These are phyloP conservation scores for Thelaira solivaga DNA, from an alignment of 2,888 invertebrate genomes.

Conservation along the genomic window DNA sequence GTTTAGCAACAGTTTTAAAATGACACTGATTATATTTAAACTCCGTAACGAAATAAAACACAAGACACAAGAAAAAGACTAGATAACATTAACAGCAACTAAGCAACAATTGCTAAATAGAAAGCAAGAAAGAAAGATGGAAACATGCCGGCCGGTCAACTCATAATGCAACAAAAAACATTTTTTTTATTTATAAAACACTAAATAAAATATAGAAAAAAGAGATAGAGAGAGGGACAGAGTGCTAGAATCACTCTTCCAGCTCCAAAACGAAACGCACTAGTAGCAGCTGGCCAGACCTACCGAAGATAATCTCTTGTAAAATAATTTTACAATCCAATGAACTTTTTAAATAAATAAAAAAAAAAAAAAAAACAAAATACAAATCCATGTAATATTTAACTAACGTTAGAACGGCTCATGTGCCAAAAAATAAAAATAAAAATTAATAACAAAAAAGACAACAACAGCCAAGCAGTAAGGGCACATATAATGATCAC, in stretches of 20 bases:
- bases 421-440: slow-evolving; percentile 53
- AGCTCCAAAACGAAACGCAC: slow-evolving; percentile 21
- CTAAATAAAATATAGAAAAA: background rate
- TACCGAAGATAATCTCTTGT: slow-evolving; percentile 64
- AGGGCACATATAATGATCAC: too few relatives aligned
- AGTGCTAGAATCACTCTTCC: background rate
- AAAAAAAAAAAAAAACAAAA: too few relatives aligned
- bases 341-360: too few relatives aligned
- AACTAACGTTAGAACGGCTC: slow-evolving; percentile 13
- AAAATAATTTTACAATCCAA: slow-evolving; percentile 49
- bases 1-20: slow-evolving; percentile 42
- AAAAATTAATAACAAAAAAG: too few relatives aligned
- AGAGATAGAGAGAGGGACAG: slow-evolving; percentile 1
- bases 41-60: slow-evolving; percentile 64
- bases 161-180: slow-evolving; percentile 64
- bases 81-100: background rate
- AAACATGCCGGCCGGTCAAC: slow-evolving; percentile 53
- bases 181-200: background rate
- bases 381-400: slow-evolving; percentile 16
- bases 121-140: slow-evolving; percentile 21
- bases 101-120: slow-evolving; percentile 34
- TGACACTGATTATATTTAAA: slow-evolving; percentile 65
- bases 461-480: too few relatives aligned
- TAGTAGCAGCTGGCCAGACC: slow-evolving; percentile 64
- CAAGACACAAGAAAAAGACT: slow-evolving; percentile 34